Conservation (phyloP, 64 coral and sea anemone species). For the Trachythela sp. region DNA sequence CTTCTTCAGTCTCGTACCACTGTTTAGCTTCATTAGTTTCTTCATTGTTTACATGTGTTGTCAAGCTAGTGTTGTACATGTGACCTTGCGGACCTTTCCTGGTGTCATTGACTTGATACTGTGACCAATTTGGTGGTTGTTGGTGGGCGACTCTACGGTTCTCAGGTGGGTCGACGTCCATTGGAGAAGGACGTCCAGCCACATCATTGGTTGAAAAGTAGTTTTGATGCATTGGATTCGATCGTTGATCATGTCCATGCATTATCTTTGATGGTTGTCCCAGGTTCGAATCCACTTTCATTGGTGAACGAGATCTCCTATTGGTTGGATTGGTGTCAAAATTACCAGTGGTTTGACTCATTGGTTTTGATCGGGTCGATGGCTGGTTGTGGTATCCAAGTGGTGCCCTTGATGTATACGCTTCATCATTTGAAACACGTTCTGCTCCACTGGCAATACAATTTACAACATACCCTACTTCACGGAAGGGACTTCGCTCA, state of each 20-base stretch:
- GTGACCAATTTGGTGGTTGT: background rate
- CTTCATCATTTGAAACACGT: background rate
- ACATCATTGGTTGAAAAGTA: too few relatives aligned
- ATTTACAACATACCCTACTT: background rate
- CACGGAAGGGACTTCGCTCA: background rate
- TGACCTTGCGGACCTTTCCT: background rate
- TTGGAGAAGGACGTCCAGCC: too few relatives aligned
- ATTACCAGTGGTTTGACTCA: background rate
- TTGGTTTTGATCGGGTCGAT: background rate
- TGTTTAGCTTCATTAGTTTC: background rate
- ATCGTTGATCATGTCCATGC: too few relatives aligned
- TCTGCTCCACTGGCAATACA: background rate
- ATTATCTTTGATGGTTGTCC: background rate
- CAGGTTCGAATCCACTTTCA: background rate
- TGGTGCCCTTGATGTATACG: background rate
- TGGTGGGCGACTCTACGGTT: too few relatives aligned
- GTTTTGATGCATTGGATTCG: too few relatives aligned
- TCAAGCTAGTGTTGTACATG: background rate
- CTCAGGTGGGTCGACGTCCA: too few relatives aligned
- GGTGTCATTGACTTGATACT: background rate
- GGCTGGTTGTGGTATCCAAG: background rate
- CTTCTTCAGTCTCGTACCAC: conserved; percentile 2
- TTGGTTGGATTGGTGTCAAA: background rate
- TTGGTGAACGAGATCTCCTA: background rate
- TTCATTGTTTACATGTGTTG: background rate